Conservation (phyloP, 2,797 vertebrate genomes). For the Brotogeris chrysoptera region DNA sequence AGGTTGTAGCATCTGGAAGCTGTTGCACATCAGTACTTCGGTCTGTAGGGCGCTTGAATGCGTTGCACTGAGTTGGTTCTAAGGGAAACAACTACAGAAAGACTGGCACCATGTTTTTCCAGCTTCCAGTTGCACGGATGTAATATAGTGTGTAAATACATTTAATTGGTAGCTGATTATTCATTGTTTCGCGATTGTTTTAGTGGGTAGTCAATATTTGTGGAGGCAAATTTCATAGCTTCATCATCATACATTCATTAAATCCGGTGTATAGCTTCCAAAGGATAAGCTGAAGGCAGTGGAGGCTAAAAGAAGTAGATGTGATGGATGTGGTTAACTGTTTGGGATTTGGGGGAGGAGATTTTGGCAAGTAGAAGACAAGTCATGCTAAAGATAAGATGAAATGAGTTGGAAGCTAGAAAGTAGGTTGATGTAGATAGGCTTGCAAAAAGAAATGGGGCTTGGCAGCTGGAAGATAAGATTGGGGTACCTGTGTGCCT, state of each 20-base stretch:
- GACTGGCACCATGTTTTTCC: neutral
- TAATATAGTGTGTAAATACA: neutral
- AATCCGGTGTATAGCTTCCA: neutral
- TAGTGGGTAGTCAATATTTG: neutral
- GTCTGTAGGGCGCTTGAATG: neutral
- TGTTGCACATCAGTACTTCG: neutral
- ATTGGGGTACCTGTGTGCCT: neutral
- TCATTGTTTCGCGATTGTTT: neutral
- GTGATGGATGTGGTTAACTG: neutral
- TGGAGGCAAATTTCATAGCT: neutral
- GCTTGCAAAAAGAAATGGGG: neutral
- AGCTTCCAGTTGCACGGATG: neutral
- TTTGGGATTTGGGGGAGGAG: neutral
- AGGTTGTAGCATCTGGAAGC: neutral
- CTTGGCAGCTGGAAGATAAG: neutral
- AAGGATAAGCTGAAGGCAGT: neutral
- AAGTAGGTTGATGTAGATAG: neutral
- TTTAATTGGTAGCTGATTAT: neutral
- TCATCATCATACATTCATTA: neutral
- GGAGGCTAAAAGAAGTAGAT: neutral
- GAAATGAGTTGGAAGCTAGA: neutral
- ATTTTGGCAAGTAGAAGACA: neutral
- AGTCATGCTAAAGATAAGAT: neutral
- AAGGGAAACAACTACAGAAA: neutral
- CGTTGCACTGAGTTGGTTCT: neutral